Base-by-base conservation (phyloP, 1,140 invertebrate genomes). In the Pristionchus pacificus region DNA sequence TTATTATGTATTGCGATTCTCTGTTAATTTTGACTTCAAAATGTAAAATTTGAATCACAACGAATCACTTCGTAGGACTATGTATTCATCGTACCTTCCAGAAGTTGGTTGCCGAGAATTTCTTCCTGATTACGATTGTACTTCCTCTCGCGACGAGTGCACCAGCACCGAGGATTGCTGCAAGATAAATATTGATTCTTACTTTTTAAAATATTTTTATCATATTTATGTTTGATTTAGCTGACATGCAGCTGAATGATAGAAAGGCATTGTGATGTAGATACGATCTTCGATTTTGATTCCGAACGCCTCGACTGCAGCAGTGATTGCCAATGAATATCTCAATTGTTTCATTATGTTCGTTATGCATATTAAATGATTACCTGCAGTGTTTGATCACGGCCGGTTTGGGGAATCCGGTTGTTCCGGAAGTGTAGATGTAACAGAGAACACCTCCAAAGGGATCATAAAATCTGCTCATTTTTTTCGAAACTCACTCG, bases 71-170 rank as follows among this genome's bases (percentile, higher is more conserved):
- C n/a, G n/a, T n/a, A n/a, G n/a, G n/a, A n/a, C n/a, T n/a, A n/a
- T n/a, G n/a, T n/a, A n/a, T n/a, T n/a, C n/a, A n/a, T n/a, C n/a
- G n/a, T n/a, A n/a, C n/a, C 19, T 88, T 87, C 88, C 96, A 98
- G 84, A 95, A 98, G 63, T 90, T 88, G 24, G 91, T 92, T 29
- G 94, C 95, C 10, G 95, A 98, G 86, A 99, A 99, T 85, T 97
- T 97, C 79, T 89, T 89, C 29, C 92, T 87, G 64, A 98, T 90
- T 1, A 94, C 92, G 32, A 91, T 88, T 0, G 92, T 92, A 58
- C 89, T 88, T 32, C 95, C 95, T 82, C 89, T 89, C 1, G 95
- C 83, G 2, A 98, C 83, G 19, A 91, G 89, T 80, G 93, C 91
- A 30, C 92, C 88, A 15, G 87, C 88, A 60, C 90, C 88, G 25